These are phyloP conservation scores for Epizoanthus rinbou DNA, from an alignment of 92 coral and sea anemone species.

Conservation along the genomic window DNA sequence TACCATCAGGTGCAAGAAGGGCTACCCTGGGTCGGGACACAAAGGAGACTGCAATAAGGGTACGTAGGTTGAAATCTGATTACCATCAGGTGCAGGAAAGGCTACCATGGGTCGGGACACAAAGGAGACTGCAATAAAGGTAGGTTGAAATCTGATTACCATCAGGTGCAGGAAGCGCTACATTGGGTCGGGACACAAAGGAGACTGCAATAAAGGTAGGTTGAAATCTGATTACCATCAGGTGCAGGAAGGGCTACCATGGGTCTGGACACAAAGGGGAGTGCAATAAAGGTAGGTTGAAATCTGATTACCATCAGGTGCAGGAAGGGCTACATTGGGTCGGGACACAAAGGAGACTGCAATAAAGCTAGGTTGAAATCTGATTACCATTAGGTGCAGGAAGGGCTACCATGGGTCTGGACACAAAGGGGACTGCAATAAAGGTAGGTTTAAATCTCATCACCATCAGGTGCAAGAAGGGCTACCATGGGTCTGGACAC, in stretches of 20 bases:
- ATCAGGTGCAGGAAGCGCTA: too few relatives aligned
- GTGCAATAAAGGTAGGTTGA: too few relatives aligned
- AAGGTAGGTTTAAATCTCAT: not conserved
- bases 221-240: too few relatives aligned
- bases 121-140: too few relatives aligned
- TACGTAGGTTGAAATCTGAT: not conserved
- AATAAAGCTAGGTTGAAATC: not conserved
- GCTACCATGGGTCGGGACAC: too few relatives aligned
- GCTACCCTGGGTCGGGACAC: slow-evolving; percentile 16
- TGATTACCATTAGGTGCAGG: not conserved
- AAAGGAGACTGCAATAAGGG: slow-evolving; percentile 8
- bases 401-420: slow-evolving; percentile 23
- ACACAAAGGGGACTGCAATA: slow-evolving; percentile 5
- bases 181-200: too few relatives aligned
- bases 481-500: slow-evolving; percentile 15
- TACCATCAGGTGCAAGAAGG: not conserved
- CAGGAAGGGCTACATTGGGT: slow-evolving; percentile 14
- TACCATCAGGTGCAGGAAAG: not conserved
- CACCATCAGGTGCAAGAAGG: not conserved
- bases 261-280: too few relatives aligned
- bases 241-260: too few relatives aligned
- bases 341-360: slow-evolving; percentile 22
- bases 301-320: too few relatives aligned
- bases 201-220: too few relatives aligned
- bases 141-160: too few relatives aligned